Conservation (phyloP, 30 jellyfish, hydroid and myxozoan genomes). For the Hydractinia echinata region DNA sequence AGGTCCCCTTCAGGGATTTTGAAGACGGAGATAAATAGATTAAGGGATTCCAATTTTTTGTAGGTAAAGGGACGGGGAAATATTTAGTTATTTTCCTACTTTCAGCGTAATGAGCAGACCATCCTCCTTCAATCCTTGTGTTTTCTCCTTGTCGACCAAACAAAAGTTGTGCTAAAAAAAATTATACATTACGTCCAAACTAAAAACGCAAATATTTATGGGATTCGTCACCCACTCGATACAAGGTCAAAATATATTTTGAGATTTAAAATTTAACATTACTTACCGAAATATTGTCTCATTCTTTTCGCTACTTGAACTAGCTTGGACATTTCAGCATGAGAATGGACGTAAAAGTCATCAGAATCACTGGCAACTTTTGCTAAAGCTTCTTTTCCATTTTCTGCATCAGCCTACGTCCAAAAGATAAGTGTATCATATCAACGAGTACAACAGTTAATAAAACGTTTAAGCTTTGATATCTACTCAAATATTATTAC, state of each 20-base stretch:
- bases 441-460: too few species aligned
- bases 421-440: neutral
- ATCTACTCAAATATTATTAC: too few species aligned
- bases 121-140: conserved; percentile 18
- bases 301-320: conserved; percentile 3
- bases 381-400: conserved; percentile 2
- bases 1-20: too few species aligned
- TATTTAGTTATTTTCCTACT: neutral
- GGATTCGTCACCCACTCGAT: neutral
- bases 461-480: too few species aligned
- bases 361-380: conserved; percentile 29
- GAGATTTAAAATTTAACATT: neutral
- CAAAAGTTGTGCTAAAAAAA: conserved; percentile 13
- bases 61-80: neutral
- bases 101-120: conserved; percentile 16
- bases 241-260: neutral
- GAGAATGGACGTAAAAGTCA: conserved; percentile 31
- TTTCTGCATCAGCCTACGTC: conserved; percentile 15
- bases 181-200: neutral
- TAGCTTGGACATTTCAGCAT: neutral
- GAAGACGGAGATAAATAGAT: too few species aligned
- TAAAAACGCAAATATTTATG: neutral
- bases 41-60: too few species aligned
- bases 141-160: conserved; percentile 15
- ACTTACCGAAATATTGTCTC: conserved; percentile 25